Evolutionary conservation across 2,797 vertebrate species (phyloP).

Genomic region (Macropus fuliginosus): DNA sequence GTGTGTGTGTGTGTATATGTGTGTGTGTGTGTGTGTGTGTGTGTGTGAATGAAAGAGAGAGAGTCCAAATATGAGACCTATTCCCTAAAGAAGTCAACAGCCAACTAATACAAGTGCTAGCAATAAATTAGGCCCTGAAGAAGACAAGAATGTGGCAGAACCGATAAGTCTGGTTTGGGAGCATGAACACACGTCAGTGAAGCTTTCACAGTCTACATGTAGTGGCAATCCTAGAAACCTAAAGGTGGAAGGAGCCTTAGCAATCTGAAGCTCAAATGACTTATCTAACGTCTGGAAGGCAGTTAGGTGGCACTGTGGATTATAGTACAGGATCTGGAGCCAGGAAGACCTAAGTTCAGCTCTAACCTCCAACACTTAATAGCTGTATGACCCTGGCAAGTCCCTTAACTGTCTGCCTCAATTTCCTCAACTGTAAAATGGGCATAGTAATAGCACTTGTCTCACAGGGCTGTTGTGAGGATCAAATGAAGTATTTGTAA

Average conservation of each 20-base stretch:
- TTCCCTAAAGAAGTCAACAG: slow-evolving; percentile 30
- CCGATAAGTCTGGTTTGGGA: slow-evolving; percentile 64
- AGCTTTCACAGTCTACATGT: neutral
- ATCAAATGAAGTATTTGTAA: neutral
- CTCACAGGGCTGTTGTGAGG: neutral
- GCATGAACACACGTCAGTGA: slow-evolving; percentile 17
- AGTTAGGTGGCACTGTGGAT: neutral
- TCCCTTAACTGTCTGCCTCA: neutral
- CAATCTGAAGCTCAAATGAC: neutral
- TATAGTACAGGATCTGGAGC: neutral
- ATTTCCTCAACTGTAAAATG: neutral
- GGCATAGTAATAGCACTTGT: neutral
- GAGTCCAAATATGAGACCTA: neutral
- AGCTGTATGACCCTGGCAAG: neutral
- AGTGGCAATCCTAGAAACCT: neutral
- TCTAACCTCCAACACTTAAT: neutral
- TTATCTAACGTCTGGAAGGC: neutral
- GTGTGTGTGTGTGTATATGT: no score
- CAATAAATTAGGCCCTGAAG: slow-evolving; percentile 42
- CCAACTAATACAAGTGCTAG: neutral
- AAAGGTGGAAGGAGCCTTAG: neutral
- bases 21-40: no score
- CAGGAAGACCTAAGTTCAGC: neutral
- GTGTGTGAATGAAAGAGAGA: no score
- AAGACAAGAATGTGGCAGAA: slow-evolving; percentile 68